These are phyloP conservation scores for Campoplex nolae DNA, from an alignment of 2,888 invertebrate species.

Conservation along the genomic window DNA sequence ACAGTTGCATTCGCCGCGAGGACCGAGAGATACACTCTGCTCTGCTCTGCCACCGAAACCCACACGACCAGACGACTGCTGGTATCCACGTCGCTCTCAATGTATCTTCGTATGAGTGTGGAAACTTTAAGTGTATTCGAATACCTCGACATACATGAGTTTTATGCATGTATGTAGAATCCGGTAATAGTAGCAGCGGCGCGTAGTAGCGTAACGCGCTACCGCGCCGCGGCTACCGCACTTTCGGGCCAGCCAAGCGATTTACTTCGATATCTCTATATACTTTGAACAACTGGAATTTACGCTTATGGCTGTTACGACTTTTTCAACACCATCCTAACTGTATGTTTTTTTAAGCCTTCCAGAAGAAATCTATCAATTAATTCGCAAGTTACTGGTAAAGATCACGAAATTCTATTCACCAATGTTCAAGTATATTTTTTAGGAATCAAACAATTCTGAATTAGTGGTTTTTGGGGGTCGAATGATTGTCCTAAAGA, in stretches of 20 bases:
- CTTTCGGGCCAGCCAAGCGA: conserved; percentile 58
- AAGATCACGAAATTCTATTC: too few species aligned
- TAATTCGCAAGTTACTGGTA: too few species aligned
- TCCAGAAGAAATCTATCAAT: too few species aligned
- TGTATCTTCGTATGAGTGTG: too few species aligned
- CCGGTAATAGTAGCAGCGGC: conserved; percentile 13
- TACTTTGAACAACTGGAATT: too few species aligned
- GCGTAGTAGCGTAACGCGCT: conserved; percentile 59
- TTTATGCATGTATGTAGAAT: not conserved
- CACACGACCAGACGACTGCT: conserved; percentile 41
- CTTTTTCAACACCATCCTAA: not conserved
- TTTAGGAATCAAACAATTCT: too few species aligned
- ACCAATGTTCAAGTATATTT: too few species aligned
- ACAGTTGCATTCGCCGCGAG: conserved; percentile 71
- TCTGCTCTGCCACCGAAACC: conserved; percentile 50
- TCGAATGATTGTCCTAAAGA: not conserved
- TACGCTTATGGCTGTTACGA: too few species aligned
- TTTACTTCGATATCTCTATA: conserved; percentile 20
- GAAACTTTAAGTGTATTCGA: not conserved
- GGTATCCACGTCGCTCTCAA: too few species aligned
- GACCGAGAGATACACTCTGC: conserved; percentile 49
- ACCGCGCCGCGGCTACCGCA: conserved; percentile 57
- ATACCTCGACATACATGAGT: not conserved
- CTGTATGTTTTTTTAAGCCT: too few species aligned
- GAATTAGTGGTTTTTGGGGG: not conserved